These are phyloP conservation scores for Stictonetta naevosa DNA, from an alignment of 2,113 vertebrate genomes.

Conservation along the genomic window DNA sequence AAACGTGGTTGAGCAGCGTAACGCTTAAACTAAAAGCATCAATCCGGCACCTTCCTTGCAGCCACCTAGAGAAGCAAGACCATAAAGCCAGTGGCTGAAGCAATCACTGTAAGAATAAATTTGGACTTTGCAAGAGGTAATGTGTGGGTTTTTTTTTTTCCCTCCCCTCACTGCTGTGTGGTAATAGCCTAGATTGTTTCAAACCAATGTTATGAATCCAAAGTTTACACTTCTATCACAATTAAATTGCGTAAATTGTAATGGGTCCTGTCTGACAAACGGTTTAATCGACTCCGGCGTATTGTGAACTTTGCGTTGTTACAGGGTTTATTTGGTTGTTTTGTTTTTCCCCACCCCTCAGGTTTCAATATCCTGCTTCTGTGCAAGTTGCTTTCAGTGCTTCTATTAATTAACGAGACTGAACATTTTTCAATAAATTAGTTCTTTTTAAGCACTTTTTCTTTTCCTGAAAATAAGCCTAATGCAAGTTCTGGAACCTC, in stretches of 20 bases:
- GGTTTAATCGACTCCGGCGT: slow-evolving; percentile 36
- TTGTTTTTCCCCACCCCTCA: neutral
- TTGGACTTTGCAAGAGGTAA: neutral
- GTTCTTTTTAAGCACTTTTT: slow-evolving; percentile 60
- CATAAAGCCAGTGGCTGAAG: neutral
- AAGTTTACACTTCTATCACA: slow-evolving; percentile 61
- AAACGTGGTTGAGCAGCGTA: neutral
- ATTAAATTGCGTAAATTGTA: neutral
- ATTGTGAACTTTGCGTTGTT: neutral
- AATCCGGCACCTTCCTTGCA: slow-evolving; percentile 22
- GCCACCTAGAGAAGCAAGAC: slow-evolving; percentile 7
- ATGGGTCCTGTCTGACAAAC: slow-evolving; percentile 38
- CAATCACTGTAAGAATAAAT: neutral
- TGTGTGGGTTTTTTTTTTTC: neutral
- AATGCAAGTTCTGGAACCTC: slow-evolving; percentile 56
- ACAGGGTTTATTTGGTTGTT: neutral
- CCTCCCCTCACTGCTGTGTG: neutral
- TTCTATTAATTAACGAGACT: slow-evolving; percentile 69
- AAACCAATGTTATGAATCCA: slow-evolving; percentile 18
- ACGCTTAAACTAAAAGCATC: neutral
- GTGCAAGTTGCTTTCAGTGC: slow-evolving; percentile 65
- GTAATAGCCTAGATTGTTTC: slow-evolving; percentile 38
- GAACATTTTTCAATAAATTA: slow-evolving; percentile 52
- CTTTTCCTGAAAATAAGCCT: slow-evolving; percentile 64
- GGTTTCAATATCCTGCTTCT: slow-evolving; percentile 59